Conservation (phyloP, 1,140 invertebrate species). For the Riptortus pedestris region DNA sequence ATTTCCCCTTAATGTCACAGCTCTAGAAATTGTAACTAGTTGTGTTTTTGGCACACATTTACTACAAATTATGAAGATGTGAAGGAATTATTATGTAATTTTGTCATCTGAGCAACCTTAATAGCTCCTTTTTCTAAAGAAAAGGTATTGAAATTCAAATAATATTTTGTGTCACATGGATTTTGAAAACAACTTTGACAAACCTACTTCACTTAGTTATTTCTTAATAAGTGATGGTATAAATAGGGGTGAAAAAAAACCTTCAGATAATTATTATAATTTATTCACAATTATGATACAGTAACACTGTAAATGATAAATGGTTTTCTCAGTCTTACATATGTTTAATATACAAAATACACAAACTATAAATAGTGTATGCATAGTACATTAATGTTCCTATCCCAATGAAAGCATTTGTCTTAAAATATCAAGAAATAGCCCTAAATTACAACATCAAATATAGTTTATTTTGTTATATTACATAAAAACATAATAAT, state of each 20-base stretch:
- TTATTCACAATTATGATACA: constrained; percentile 8
- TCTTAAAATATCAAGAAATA: background rate
- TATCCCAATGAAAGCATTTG: background rate
- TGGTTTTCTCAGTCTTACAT: constrained; percentile 1
- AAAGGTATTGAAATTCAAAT: no score
- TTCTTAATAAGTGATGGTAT: no score
- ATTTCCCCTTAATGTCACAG: no score
- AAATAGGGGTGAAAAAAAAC: background rate
- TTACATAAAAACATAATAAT: background rate
- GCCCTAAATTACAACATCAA: background rate
- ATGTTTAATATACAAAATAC: constrained; percentile 4
- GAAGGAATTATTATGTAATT: no score
- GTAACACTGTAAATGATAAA: constrained; percentile 1
- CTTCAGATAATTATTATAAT: background rate
- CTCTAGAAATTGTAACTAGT: no score
- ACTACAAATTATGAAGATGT: no score
- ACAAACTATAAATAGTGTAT: background rate
- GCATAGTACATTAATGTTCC: background rate
- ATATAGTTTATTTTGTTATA: background rate
- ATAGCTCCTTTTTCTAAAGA: no score
- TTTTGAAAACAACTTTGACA: no score
- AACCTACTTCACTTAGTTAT: no score
- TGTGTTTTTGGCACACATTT: no score
- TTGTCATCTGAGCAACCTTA: no score
- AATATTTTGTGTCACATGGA: no score